Evolutionary conservation across 2,113 vertebrate species (phyloP).

Genomic region (Cyanoramphus novaezelandiae): DNA sequence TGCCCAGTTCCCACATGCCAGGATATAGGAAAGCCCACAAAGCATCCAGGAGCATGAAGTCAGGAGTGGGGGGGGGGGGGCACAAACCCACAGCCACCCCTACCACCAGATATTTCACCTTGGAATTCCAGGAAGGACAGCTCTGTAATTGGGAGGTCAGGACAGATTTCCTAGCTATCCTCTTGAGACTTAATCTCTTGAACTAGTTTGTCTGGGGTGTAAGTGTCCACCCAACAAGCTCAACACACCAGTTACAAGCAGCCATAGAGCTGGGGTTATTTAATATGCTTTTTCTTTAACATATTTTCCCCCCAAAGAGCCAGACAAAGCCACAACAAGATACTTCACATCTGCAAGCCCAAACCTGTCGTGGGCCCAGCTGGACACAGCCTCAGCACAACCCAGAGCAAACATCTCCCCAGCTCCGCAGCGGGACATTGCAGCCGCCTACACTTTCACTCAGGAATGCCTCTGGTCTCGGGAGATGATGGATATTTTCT

Average conservation of each 20-base stretch:
- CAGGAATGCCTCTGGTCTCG: conserved; percentile 35
- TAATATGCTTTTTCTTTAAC: not conserved
- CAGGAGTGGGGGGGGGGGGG: not conserved
- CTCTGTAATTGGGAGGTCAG: not conserved
- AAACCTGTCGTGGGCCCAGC: not conserved
- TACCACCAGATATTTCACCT: not conserved
- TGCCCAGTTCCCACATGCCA: not conserved
- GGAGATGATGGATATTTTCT: conserved; percentile 51
- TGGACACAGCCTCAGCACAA: not conserved
- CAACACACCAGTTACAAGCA: not conserved
- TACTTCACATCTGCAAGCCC: not conserved
- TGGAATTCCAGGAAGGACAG: not conserved
- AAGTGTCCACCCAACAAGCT: not conserved
- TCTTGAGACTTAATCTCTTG: not conserved
- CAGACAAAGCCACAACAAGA: not conserved
- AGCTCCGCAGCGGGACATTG: not conserved
- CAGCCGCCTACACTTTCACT: conserved; percentile 47
- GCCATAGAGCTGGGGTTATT: not conserved
- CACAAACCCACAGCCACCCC: not conserved
- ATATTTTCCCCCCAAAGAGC: not conserved
- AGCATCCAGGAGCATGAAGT: not conserved
- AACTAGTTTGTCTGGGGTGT: not conserved
- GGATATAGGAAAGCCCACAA: fast-evolving
- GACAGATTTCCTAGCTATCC: not conserved
- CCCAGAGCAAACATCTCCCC: conserved; percentile 8